Evolutionary conservation across 2,888 invertebrate genomes (phyloP), one percentile per base, ranked within the genome.

Genomic region (Tanypteryx hageni): DNA sequence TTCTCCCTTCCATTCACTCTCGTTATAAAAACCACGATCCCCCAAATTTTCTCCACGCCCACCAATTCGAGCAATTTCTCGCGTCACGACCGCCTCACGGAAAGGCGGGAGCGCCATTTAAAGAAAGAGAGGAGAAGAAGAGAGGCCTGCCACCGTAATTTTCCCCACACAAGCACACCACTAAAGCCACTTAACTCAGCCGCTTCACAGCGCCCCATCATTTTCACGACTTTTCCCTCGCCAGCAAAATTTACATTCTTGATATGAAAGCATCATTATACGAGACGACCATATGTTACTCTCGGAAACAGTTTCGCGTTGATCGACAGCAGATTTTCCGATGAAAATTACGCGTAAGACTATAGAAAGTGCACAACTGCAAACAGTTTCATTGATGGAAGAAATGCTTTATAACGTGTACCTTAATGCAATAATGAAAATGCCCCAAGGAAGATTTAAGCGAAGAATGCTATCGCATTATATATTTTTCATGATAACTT

Each of bases 181-280:
- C 22, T n/a, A n/a, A 64, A 64, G 64, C 76, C 76, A 76, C 76
- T 76, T 76, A 76, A 27, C 11, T 27, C 22, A 22, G 22, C 13
- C 22, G 76, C 76, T 27, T 76, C 76, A 76, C 76, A 18, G 76
- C 22, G 14, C 22, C 22, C 76, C n/a, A 27, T 16, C n/a, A 76
- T 76, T 76, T 76, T 76, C 76, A 76, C 76, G 27, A 76, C 76
- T 27, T 76, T 76, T 76, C 76, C 76, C 11, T 76, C 27, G 27
- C 27, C 27, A 22, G 27, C 68, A 68, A 22, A 68, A 22, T 68
- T 68, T 68, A 1, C 5, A 5, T 44, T 44, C 44, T 27, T 22
- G 76, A 27, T 27, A n/a, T 9, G 22, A 68, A 22, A 68, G 68
- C n/a, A n/a, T n/a, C n/a, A n/a, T n/a, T n/a, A n/a, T 64, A 16